Evolutionary conservation across 2,113 vertebrate genomes (phyloP), one percentile per base, ranked within the genome.

Genomic region (Solenodon paradoxus): DNA sequence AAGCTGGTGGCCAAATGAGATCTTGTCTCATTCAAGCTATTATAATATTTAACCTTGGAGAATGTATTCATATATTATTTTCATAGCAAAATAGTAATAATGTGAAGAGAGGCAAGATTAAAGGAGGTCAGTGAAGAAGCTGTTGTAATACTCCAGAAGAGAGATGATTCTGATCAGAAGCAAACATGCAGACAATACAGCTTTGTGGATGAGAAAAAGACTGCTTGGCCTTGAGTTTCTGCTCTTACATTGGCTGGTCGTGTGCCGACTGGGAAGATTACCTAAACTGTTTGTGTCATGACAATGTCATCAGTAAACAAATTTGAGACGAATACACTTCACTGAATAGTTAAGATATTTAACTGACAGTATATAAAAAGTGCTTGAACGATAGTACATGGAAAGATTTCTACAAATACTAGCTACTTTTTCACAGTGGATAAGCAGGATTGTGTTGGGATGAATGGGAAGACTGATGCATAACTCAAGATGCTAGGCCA

Each of bases 1-100:
- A 0, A 90, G 38, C 30, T 92, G 20, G 72, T 75, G 55, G 13
- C 15, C 38, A 68, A 64, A 74, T 87, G 59, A 13, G 5, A 53
- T 86, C 92, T 93, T 94, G 24, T 94, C 28, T 78, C 74, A 92
- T 75, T 84, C 51, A 22, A 61, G 63, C 12, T 47, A 26, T 72
- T 72, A 42, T 71, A 57, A 28, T 72, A 55, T 66, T 95, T 93
- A 68, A 69, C 24, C 38, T n/a, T 66, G 75, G 9, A 94, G 47
- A 74, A 51, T 51, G 11, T 53, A 51, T 53, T 49, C 15, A 13
- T 20, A 51, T 63, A 28, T 75, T 64, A 88, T 53, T 96, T 82
- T 88, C 71, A 71, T 74, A 69, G 68, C 88, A 88, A 82, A 75
- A 90, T n/a, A 63, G 24, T 35, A 79, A 86, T 59, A 57, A 32